These are phyloP conservation scores for Cylas formicarius DNA, from an alignment of 1,140 invertebrate species.

Conservation along the genomic window DNA sequence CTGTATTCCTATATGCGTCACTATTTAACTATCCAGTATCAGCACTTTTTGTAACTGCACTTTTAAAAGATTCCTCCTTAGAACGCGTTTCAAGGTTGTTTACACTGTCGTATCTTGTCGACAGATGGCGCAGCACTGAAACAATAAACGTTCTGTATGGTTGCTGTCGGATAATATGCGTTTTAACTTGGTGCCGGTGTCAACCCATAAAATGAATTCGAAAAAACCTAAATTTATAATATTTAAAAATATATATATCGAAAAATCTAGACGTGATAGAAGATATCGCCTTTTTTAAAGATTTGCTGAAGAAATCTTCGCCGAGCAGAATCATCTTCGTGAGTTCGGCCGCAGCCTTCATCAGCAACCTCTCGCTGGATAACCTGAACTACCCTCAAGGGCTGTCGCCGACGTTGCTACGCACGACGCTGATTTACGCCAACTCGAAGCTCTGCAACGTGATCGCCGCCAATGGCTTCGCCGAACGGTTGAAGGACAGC, in stretches of 20 bases:
- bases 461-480: slow-evolving; percentile 35
- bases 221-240: too few relatives aligned
- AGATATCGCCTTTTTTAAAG: slow-evolving; percentile 21
- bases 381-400: slow-evolving; percentile 30
- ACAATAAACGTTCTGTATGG: too few relatives aligned
- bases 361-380: slow-evolving; percentile 27
- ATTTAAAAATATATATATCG: neutral
- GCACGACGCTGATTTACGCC: slow-evolving; percentile 28
- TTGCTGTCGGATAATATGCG: too few relatives aligned
- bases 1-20: too few relatives aligned
- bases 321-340: slow-evolving; percentile 37
- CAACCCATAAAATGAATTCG: neutral
- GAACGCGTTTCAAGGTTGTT: too few relatives aligned
- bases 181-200: too few relatives aligned
- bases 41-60: too few relatives aligned
- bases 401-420: slow-evolving; percentile 24
- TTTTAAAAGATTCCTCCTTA: too few relatives aligned
- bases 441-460: slow-evolving; percentile 38
- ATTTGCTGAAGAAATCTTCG: slow-evolving; percentile 41
- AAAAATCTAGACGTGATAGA: neutral
- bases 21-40: too few relatives aligned
- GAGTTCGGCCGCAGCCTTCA: slow-evolving; percentile 31
- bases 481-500: slow-evolving; percentile 29
- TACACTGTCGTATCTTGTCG: too few relatives aligned
- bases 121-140: too few relatives aligned